Evolutionary conservation across 2,797 vertebrate genomes (phyloP).

Genomic region (Cuculus canorus): DNA sequence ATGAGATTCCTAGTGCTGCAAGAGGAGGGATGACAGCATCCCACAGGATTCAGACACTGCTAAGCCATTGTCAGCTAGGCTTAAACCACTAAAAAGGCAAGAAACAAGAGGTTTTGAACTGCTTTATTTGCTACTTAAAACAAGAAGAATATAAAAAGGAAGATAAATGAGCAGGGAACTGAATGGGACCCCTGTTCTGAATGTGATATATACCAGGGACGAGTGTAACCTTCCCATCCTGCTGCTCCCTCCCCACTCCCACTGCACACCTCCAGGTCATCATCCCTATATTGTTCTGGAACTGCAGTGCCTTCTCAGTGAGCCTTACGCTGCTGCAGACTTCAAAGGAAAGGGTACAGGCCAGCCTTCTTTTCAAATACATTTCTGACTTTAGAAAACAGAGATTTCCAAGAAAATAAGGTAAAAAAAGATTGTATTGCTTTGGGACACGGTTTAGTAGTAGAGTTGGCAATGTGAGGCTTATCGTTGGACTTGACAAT

Average conservation of each 20-base stretch:
- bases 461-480: too few relatives aligned
- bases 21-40: not conserved
- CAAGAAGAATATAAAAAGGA: not conserved
- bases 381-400: not conserved
- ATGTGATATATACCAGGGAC: not conserved
- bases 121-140: not conserved
- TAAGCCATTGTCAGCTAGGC: not conserved
- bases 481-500: too few relatives aligned
- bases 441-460: too few relatives aligned
- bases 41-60: not conserved
- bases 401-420: not conserved
- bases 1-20: not conserved
- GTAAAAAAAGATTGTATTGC: too few relatives aligned
- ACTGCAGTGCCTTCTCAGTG: accelerated
- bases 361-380: not conserved
- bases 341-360: not conserved
- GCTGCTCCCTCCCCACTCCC: not conserved
- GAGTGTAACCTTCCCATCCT: not conserved
- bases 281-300: not conserved
- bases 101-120: not conserved
- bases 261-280: not conserved
- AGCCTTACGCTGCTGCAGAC: not conserved
- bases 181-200: not conserved
- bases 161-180: not conserved
- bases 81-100: not conserved